Base-by-base conservation (phyloP, 2,797 vertebrate species). In the Hylomyscus alleni region DNA sequence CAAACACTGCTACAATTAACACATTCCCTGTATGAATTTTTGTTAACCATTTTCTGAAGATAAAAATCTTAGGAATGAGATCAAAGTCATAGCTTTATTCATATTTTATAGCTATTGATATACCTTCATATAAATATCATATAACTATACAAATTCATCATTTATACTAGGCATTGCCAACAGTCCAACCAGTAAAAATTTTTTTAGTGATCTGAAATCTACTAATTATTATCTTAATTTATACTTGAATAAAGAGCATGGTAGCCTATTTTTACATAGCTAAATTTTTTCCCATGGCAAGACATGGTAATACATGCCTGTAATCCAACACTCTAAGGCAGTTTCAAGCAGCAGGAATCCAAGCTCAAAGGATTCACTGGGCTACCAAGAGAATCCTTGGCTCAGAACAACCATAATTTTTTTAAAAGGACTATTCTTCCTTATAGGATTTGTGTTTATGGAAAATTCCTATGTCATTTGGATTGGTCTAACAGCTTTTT, bases 41-140 rank as follows among this genome's bases (percentile, higher is more conserved):
- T 93, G 76, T 90, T 89, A 93, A 89, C 56, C 40, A 95, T 94
- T 91, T 95, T 96, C 93, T 89, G 24, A 82, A 67, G 44, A 92
- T 95, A 92, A 93, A 93, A 97, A 93, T 92, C 82, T 95, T 80
- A 89, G 78, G 83, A 87, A 76, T 83, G 58, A 94, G 72, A 96
- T 80, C 56, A 94, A 80, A 84, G 85, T 95, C 76, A 78, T 77
- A 93, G 67, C 62, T 75, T 91, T 97, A 86, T 83, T 96, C 73
- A 87, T 77, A 95, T 94, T 72, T 73, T 85, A 95, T 58, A 81
- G 89, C 31, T 97, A 77, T 83, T 95, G 37, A 81, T 3, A 26
- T 72, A 89, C 54, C 65, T 94, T 95, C 89, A 84, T 44, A n/a
- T 77, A 90, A 91, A 40, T 40, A 84, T 81, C 77, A 95, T 54